A percentile compares a stretch with the other conserved stretches of the same genome.
phyloP scores from a whole-genome alignment of 1,140 invertebrate species.

The Drosophila serrata region DNA sequence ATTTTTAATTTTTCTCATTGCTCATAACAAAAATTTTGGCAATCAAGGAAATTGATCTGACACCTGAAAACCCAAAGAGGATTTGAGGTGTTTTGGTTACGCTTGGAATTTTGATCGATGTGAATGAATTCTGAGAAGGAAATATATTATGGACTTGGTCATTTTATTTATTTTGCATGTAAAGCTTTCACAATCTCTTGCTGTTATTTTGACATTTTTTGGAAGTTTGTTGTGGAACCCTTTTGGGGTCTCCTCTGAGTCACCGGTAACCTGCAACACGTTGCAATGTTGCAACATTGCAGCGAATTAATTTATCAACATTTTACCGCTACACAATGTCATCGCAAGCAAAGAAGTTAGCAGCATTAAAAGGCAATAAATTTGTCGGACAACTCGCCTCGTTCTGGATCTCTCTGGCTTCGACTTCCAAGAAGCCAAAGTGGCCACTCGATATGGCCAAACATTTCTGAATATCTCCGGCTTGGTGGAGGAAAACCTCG shows the following conservation, averaged over 20 bases:
- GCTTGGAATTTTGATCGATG: conserved; percentile 31
- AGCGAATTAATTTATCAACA: conserved; percentile 76
- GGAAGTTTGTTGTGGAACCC: conserved; percentile 16
- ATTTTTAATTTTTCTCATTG: conserved; percentile 17
- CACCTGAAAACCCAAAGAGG: conserved; percentile 50
- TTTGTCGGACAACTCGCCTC: conserved; percentile 46
- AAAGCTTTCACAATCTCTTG: conserved; percentile 6
- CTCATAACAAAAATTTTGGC: conserved; percentile 45
- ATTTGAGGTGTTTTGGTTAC: conserved; percentile 6
- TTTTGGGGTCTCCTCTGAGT: conserved; percentile 15
- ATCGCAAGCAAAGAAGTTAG: conserved; percentile 52
- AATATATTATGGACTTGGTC: not conserved
- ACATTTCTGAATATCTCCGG: conserved; percentile 47
- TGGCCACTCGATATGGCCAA: conserved; percentile 64
- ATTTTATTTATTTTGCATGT: not conserved
- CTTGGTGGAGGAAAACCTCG: conserved; percentile 57
- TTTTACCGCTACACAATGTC: conserved; percentile 77
- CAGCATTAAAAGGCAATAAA: conserved; percentile 77
- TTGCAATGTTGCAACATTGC: conserved; percentile 53
- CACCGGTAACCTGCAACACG: conserved; percentile 43
- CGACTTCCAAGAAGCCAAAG: conserved; percentile 64
- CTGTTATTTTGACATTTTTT: conserved; percentile 40
- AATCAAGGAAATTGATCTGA: conserved; percentile 52
- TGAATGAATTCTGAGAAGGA: conserved; percentile 12
- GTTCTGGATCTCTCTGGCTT: conserved; percentile 9